Conservation (phyloP, 2,888 invertebrate genomes). For the Ellobium chinense region DNA sequence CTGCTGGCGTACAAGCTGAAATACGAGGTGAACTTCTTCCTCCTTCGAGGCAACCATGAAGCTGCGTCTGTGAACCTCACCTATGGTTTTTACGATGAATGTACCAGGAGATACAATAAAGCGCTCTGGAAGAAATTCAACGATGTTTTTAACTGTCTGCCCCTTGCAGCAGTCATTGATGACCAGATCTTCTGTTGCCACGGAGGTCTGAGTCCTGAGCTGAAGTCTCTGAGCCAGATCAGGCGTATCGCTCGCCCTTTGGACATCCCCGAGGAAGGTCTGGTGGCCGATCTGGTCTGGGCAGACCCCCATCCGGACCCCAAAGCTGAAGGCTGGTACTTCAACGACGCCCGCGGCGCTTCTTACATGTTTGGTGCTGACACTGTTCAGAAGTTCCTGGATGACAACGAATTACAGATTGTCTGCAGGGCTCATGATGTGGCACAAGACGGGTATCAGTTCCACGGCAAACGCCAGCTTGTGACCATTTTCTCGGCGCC, state of each 20-base stretch:
- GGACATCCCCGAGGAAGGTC: constrained; percentile 35
- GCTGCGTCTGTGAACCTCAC: constrained; percentile 1
- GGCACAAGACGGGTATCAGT: constrained; percentile 39
- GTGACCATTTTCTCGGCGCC: constrained; percentile 47
- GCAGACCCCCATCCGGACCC: constrained; percentile 44
- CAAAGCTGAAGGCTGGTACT: constrained; percentile 29
- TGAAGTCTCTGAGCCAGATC: constrained; percentile 30
- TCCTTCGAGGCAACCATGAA: constrained; percentile 43
- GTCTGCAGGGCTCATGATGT: constrained; percentile 45
- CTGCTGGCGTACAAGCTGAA: constrained; percentile 40
- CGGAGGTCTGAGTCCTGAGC: constrained; percentile 43
- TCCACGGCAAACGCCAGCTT: constrained; percentile 39
- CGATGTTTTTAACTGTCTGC: constrained; percentile 43
- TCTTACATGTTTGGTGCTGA: constrained; percentile 39
- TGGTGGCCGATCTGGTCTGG: constrained; percentile 40
- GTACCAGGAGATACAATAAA: constrained; percentile 22
- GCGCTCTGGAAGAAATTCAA: constrained; percentile 39
- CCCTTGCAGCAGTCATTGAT: constrained; percentile 35
- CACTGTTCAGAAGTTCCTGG: constrained; percentile 37
- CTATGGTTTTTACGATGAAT: constrained; percentile 40
- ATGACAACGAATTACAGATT: constrained; percentile 33
- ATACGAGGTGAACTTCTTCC: constrained; percentile 22
- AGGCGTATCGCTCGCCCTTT: constrained; percentile 21
- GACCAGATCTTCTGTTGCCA: constrained; percentile 47
- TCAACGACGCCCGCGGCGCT: constrained; percentile 33